Base-by-base conservation (phyloP, 1,140 invertebrate genomes). In the Eumeta japonica region DNA sequence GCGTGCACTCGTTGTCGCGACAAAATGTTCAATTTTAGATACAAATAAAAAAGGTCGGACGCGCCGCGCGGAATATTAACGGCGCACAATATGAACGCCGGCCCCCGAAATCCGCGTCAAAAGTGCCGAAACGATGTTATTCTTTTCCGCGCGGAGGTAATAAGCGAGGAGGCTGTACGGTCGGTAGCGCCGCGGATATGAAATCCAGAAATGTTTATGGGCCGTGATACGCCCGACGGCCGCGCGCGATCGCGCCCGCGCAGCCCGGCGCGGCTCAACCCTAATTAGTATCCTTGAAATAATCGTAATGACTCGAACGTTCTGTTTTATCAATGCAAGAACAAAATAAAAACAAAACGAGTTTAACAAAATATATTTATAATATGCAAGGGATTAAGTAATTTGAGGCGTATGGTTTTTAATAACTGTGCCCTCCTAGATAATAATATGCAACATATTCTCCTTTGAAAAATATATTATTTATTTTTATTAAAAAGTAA, bases 11-110 rank as follows among this genome's bases (percentile, higher is more conserved):
- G 61, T 67, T 62, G 62, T 63, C 58, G 57, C 65, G 60, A 71
- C 70, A 70, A 74, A 74, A 71, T 70, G 70, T 71, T 66, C 66
- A 71, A 74, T 71, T 74, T 74, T 71, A 66, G 66, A 71, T 70
- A 71, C 70, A 71, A 74, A 74, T 71, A 71, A 74, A 74, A 74
- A 74, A 74, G 70, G 70, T 71, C 63, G 63, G 63, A 71, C 67
- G 65, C 59, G 58, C 57, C 46, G 66, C 56, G 43, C 62, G 56
- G 70, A 74, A 74, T 74, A 74, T 71, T 74, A 74, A 74, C 65
- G 62, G 65, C 63, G 54, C 59, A 70, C 60, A 74, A 74, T 70
- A 74, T 74, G 66, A 71, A 71, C 64, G 63, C 53, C 65, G 62
- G 58, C 63, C 67, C 70, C 66, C 65, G 70, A 60, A 64, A 62